Conservation (phyloP, 2,113 vertebrate species). For the Pycnonotus jocosus region DNA sequence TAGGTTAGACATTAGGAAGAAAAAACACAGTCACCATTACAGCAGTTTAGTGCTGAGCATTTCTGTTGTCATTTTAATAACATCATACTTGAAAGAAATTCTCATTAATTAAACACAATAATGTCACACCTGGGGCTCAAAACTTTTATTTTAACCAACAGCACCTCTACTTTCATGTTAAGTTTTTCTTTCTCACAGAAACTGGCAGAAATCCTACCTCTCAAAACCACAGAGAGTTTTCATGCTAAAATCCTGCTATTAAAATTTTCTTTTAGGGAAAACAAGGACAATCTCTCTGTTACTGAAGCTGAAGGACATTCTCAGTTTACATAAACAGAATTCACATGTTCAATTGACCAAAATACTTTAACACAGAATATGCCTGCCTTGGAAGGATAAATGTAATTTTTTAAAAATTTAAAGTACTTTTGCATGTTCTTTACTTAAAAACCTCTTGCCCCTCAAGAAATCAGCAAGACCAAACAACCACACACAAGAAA, state of each 20-base stretch:
- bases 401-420: not conserved
- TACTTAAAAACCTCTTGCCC: fast-evolving
- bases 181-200: not conserved
- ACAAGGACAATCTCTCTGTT: not conserved
- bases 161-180: not conserved
- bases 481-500: not conserved
- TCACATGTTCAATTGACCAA: not conserved
- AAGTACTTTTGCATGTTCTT: not conserved
- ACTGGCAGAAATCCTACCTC: not conserved
- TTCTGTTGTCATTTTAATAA: not conserved
- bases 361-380: not conserved
- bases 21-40: not conserved
- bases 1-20: not conserved
- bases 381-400: not conserved
- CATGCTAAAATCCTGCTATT: not conserved
- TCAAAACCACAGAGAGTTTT: fast-evolving
- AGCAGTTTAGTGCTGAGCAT: not conserved
- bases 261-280: not conserved
- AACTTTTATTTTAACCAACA: not conserved
- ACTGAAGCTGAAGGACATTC: not conserved
- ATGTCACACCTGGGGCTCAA: not conserved
- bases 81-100: not conserved
- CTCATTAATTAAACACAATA: not conserved
- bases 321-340: not conserved
- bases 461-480: not conserved